Percentiles rank a stretch among this genome's conserved stretches.
Conservation (phyloP, 2,888 invertebrate genomes). For the Catocala fraxini region DNA sequence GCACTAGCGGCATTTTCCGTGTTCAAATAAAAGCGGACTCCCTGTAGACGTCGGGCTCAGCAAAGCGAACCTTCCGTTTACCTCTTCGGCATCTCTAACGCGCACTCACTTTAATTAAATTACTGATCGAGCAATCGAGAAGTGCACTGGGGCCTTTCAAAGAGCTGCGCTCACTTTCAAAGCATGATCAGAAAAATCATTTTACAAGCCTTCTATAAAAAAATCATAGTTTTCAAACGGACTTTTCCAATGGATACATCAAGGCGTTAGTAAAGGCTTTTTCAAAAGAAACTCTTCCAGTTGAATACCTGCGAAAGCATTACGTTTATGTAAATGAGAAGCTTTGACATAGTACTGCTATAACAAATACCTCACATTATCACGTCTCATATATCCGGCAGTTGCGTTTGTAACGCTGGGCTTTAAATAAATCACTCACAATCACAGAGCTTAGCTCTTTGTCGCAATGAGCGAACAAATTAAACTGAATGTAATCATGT, state of each 20-base stretch:
- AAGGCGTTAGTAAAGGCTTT: background rate
- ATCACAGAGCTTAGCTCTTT: constrained; percentile 50
- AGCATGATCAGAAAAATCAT: constrained; percentile 35
- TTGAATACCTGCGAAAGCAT: background rate
- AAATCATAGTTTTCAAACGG: constrained; percentile 23
- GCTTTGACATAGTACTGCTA: constrained; percentile 23
- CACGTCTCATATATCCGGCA: constrained; percentile 42
- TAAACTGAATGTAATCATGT: constrained; percentile 54
- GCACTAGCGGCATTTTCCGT: constrained; percentile 49
- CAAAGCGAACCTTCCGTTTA: constrained; percentile 64
- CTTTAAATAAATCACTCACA: constrained; percentile 55
- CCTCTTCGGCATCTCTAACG: constrained; percentile 66
- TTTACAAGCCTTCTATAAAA: constrained; percentile 36
- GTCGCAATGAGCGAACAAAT: constrained; percentile 51
- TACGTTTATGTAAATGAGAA: constrained; percentile 19
- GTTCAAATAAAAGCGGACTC: constrained; percentile 60
- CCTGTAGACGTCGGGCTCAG: constrained; percentile 48
- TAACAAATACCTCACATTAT: constrained; percentile 52
- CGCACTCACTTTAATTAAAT: constrained; percentile 79
- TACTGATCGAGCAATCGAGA: constrained; percentile 67
- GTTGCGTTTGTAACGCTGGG: constrained; percentile 38
- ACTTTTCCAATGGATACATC: too few relatives aligned
- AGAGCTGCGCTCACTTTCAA: constrained; percentile 45
- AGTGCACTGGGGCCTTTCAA: constrained; percentile 61
- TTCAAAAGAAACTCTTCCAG: constrained; percentile 1